Conservation (phyloP, 2,113 vertebrate genomes). For the Platichthys flesus region DNA sequence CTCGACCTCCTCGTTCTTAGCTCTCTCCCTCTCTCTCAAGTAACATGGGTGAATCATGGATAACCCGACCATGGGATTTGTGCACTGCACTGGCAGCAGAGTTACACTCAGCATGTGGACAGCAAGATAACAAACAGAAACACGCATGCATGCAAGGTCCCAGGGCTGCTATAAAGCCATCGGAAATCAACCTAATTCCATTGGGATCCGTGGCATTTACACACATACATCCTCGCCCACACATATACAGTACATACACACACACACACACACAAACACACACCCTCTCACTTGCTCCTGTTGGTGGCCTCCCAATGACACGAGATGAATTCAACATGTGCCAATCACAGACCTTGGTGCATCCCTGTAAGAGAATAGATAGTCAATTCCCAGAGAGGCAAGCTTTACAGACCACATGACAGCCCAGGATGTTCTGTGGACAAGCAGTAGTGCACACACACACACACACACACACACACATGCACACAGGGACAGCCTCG, state of each 20-base stretch:
- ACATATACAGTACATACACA: conserved; percentile 1
- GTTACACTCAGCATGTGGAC: conserved; percentile 64
- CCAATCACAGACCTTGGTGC: conserved; percentile 60
- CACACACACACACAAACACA: not conserved
- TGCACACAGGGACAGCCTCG: not conserved
- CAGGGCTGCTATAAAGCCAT: conserved; percentile 56
- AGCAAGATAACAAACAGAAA: conserved; percentile 65
- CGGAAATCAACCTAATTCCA: conserved; percentile 63
- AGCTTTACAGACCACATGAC: conserved; percentile 49
- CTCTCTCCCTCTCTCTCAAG: conserved; percentile 17
- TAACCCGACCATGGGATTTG: conserved; percentile 57
- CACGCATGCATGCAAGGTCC: conserved; percentile 47
- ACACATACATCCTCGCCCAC: conserved; percentile 30
- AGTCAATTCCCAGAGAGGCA: conserved; percentile 48
- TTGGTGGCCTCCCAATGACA: conserved; percentile 52
- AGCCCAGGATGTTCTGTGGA: conserved; percentile 6
- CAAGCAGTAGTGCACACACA: not conserved
- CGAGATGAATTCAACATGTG: conserved; percentile 47
- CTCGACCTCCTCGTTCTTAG: not conserved
- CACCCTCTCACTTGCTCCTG: conserved; percentile 7
- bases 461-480: not conserved
- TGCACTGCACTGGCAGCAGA: conserved; percentile 53
- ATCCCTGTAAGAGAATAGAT: conserved; percentile 64
- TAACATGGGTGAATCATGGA: conserved; percentile 46
- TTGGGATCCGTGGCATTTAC: conserved; percentile 65